phyloP scores from a whole-genome alignment of 2,113 vertebrate species.

The Pterocles orientalis region DNA sequence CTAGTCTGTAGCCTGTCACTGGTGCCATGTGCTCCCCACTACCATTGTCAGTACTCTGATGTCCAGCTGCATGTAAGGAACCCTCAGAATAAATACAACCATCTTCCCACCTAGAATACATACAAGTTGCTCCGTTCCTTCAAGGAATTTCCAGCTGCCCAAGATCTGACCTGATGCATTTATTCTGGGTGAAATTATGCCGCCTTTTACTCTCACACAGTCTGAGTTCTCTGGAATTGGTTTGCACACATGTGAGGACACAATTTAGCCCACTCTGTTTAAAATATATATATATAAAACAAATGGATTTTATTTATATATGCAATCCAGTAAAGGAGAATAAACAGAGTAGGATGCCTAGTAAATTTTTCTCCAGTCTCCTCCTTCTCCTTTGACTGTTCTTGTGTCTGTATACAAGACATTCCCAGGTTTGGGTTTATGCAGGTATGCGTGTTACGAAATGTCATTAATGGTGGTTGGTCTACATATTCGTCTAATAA shows the following conservation, averaged over 20 bases:
- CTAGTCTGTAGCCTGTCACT: background rate
- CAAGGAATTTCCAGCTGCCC: background rate
- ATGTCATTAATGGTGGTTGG: conserved; percentile 40
- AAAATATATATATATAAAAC: conserved; percentile 30
- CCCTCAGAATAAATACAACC: background rate
- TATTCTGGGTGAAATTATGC: background rate
- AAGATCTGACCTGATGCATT: background rate
- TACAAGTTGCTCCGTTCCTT: background rate
- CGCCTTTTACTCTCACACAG: background rate
- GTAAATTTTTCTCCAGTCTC: background rate
- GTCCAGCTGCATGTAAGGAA: conserved; percentile 11
- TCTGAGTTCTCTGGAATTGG: background rate
- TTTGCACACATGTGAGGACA: conserved; percentile 38
- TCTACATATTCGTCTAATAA: conserved; percentile 50
- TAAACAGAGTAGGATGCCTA: conserved; percentile 46
- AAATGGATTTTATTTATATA: conserved; percentile 58
- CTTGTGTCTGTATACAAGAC: background rate
- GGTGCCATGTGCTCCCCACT: background rate
- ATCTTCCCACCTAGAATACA: background rate
- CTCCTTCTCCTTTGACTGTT: background rate
- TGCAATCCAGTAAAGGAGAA: conserved; percentile 38
- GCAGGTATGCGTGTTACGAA: conserved; percentile 41
- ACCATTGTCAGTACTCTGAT: background rate
- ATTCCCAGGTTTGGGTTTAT: conserved; percentile 44
- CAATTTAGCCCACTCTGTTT: conserved; percentile 47